Base-by-base conservation (phyloP, 2,797 vertebrate species). In the Microctenopoma lineatum region DNA sequence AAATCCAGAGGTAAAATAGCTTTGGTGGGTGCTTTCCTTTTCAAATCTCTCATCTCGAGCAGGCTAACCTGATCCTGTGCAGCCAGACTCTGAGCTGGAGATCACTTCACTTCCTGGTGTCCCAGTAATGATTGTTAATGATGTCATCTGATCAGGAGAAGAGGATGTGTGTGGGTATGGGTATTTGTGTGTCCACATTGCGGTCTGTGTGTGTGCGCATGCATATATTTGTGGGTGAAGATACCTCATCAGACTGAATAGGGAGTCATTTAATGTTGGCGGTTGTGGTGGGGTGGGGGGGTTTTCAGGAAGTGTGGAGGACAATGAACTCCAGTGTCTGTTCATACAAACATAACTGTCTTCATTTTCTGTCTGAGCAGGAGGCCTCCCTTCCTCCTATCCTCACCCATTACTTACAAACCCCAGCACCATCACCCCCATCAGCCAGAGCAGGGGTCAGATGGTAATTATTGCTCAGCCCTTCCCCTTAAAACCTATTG, bases 101-200 rank as follows among this genome's bases (percentile, higher is more conserved):
- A 89, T 90, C 89, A 87, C 84, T 89, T 81, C 86, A 91, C 90
- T 93, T 93, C 93, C 92, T 92, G 88, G 89, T 93, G 88, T 92
- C 89, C 85, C 79, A 72, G 87, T 93, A 94, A 95, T 94, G 92
- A 92, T 92, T 93, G 88, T 93, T 94, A 95, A 94, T 92, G 91
- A 94, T 94, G 93, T 94, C 92, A 94, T 92, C 87, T 83, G 92
- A 95, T 94, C 93, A 73, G 89, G 59, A 90, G 83, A 69, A 75
- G 84, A 90, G 90, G 84, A 85, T 88, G 84, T 88, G 84, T 86
- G 84, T 1, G 66, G 65, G 75, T 76, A 70, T 88, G 75, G 80
- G 84, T 84, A 39, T 83, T 58, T 82, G 80, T 79, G 79, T 80
- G 76, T 65, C 44, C 67, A 62, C 52, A 87, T 73, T 72, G 70